Evolutionary conservation across 2,888 invertebrate species (phyloP), one percentile per base, ranked within the genome.

Genomic region (Drosophila monieri): DNA sequence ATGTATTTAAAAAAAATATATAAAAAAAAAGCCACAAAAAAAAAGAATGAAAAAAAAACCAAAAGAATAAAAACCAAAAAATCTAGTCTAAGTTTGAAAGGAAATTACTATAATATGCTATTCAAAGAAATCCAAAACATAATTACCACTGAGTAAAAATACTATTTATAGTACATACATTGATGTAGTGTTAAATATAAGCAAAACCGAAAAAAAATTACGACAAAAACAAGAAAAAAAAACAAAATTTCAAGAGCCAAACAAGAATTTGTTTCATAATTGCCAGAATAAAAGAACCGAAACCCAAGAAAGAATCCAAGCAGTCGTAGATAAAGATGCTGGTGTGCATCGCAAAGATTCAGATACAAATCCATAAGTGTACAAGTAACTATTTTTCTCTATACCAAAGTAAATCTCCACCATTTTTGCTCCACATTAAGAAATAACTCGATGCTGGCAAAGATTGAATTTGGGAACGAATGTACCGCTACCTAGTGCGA

Each of bases 91-190:
- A 68, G 73, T 72, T 72, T 56, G 56, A 57, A 73, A 64, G 58
- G 39, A 65, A 59, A 78, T 74, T 72, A 72, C 66, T 74, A 76
- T 74, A 76, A 85, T 83, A 88, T 87, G 83, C 87, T 88, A 85
- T 88, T 88, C 88, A 87, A 88, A 88, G 88, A 88, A 85, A 85
- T 88, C 85, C 88, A 85, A 85, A 85, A 88, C 85, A 88, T 83
- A 80, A 85, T 77, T 85, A 85, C 78, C 86, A 77, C 80, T 71
- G 75, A 80, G 87, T 81, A 80, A 87, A 88, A 87, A 88, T 88
- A 88, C 88, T 88, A 85, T 87, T 85, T 88, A 88, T 85, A 85
- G 85, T 85, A 83, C 77, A 81, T 85, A 81, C 85, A 85, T 85
- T 85, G 88, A 85, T 85, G 88, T 85, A 85, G 85, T 88, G 85